Conservation (phyloP, 1,140 invertebrate species). For the Drosophila lacertosa region DNA sequence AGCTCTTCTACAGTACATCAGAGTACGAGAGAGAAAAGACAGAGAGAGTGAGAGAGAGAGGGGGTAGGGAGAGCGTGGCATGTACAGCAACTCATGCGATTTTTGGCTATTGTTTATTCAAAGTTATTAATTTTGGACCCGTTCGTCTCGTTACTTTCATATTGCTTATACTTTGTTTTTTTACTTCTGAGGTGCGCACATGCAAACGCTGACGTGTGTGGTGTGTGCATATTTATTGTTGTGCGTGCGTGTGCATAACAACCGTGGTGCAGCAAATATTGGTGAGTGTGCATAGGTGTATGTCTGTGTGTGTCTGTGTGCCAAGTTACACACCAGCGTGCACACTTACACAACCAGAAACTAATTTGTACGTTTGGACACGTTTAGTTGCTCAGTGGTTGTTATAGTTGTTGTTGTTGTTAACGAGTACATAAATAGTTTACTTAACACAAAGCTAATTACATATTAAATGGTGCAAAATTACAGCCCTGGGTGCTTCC, state of each 20-base stretch:
- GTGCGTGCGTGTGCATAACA: conserved; percentile 46
- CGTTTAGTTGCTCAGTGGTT: conserved; percentile 59
- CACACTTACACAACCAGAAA: conserved; percentile 40
- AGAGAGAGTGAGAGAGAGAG: conserved; percentile 29
- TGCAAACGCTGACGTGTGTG: conserved; percentile 71
- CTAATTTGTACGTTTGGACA: conserved; percentile 72
- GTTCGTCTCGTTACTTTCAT: conserved; percentile 31
- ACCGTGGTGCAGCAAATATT: conserved; percentile 26
- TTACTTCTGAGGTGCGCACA: conserved; percentile 72
- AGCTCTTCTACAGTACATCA: conserved; percentile 19
- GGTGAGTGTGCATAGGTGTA: conserved; percentile 25
- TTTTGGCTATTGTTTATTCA: conserved; percentile 56
- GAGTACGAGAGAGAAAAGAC: conserved; percentile 7
- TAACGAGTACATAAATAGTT: conserved; percentile 61
- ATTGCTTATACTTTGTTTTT: conserved; percentile 39
- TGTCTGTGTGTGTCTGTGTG: conserved; percentile 33
- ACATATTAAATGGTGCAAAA: conserved; percentile 84
- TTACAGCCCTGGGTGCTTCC: conserved; percentile 83
- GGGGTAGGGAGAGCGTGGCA: conserved; percentile 12
- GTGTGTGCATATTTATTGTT: conserved; percentile 34
- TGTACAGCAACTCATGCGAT: conserved; percentile 67
- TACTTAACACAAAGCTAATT: conserved; percentile 84
- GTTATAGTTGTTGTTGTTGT: conserved; percentile 56
- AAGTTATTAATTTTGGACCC: conserved; percentile 55
- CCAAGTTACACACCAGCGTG: not conserved